Conservation (phyloP, 2,113 vertebrate species). For the Paraplagusia blochii region DNA sequence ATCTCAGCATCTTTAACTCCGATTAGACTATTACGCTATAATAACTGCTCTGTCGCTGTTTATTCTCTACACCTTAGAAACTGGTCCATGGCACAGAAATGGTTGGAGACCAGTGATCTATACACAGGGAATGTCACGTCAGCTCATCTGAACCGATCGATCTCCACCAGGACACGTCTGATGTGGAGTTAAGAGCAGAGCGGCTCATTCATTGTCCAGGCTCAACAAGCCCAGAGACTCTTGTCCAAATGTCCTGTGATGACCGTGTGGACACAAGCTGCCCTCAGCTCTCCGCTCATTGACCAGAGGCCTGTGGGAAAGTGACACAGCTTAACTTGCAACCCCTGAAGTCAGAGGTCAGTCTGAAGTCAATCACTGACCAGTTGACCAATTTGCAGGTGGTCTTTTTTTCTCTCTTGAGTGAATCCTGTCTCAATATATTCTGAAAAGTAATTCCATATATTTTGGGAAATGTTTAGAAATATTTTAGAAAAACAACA, state of each 20-base stretch:
- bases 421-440: no score
- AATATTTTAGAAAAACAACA: no score
- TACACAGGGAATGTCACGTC: no score
- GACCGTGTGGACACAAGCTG: conserved; percentile 56
- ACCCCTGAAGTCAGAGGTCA: conserved; percentile 79
- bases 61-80: no score
- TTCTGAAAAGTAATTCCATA: no score
- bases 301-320: conserved; percentile 61
- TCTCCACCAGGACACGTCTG: background rate
- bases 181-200: conserved; percentile 24
- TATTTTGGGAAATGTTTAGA: no score
- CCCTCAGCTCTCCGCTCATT: conserved; percentile 59
- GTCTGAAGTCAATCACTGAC: conserved; percentile 73
- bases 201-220: conserved; percentile 40
- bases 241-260: conserved; percentile 43
- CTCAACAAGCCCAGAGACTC: conserved; percentile 42
- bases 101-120: no score
- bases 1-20: no score
- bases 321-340: conserved; percentile 87
- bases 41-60: no score
- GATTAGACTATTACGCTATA: no score
- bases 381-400: conserved; percentile 46
- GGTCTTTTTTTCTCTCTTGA: background rate
- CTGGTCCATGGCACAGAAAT: no score
- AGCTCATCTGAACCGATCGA: background rate